Evolutionary conservation across 2,797 vertebrate genomes (phyloP).

Genomic region (Morelia viridis): DNA sequence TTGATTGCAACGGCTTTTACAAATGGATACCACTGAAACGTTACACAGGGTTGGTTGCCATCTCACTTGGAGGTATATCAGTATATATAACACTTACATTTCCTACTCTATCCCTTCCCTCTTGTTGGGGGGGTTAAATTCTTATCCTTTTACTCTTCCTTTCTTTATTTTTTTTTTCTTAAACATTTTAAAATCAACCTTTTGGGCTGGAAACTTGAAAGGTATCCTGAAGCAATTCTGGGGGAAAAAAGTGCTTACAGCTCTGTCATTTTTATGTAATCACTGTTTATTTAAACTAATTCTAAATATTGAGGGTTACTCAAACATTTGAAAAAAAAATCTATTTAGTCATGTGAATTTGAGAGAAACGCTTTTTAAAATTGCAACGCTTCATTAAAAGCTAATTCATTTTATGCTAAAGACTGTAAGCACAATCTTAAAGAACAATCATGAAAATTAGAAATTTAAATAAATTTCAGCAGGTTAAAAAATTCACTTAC

Average conservation of each 20-base stretch:
- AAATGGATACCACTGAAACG: constrained; percentile 99
- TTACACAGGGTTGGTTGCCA: constrained; percentile 92
- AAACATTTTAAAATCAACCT: constrained; percentile 49
- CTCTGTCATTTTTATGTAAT: accelerated
- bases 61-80: constrained; percentile 95
- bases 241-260: not conserved
- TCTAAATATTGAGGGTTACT: not conserved
- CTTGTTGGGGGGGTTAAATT: constrained; percentile 3
- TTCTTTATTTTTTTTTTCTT: constrained; percentile 46
- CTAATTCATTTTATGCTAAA: constrained; percentile 64
- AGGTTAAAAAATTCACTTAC: constrained; percentile 74
- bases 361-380: accelerated
- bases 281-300: not conserved
- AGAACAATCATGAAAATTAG: constrained; percentile 73
- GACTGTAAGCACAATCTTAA: constrained; percentile 67
- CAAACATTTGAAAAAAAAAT: not conserved
- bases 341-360: not conserved
- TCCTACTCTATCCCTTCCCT: constrained; percentile 73
- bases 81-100: constrained; percentile 83
- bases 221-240: constrained; percentile 21
- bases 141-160: constrained; percentile 57
- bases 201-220: constrained; percentile 74
- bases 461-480: constrained; percentile 67
- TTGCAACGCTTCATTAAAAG: constrained; percentile 22
- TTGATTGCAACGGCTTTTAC: constrained; percentile 99